A percentile compares a stretch with the other conserved stretches of the same genome.
phyloP scores from a whole-genome alignment of 2,113 vertebrate genomes.

The Tupaia chinensis region DNA sequence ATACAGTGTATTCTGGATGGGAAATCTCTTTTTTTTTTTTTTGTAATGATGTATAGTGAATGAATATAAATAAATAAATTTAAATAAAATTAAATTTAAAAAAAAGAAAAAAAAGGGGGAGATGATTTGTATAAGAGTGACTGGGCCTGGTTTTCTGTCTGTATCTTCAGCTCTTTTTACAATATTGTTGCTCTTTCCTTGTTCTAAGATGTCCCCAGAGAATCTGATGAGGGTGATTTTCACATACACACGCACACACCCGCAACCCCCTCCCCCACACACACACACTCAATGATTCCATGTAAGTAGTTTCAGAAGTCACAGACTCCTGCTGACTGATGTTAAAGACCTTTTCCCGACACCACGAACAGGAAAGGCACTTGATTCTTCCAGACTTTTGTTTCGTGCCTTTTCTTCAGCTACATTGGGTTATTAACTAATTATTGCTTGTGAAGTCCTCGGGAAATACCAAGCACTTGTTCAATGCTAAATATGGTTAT shows the following conservation, averaged over 20 bases:
- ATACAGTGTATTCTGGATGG: too few relatives aligned
- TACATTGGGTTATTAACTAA: constrained; percentile 57
- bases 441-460: constrained; percentile 51
- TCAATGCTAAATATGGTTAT: constrained; percentile 59
- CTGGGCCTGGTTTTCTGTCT: background rate
- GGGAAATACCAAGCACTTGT: constrained; percentile 57
- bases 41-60: too few relatives aligned
- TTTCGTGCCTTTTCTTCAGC: background rate
- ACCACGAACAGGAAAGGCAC: background rate
- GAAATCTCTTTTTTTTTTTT: too few relatives aligned
- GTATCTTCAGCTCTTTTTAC: background rate
- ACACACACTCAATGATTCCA: too few relatives aligned
- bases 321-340: background rate
- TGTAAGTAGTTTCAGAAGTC: background rate
- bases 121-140: background rate
- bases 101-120: background rate
- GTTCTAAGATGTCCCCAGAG: background rate
- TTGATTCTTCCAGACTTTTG: background rate
- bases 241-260: background rate
- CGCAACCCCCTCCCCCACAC: background rate
- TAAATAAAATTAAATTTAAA: too few relatives aligned
- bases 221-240: background rate
- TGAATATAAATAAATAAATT: too few relatives aligned
- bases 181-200: background rate
- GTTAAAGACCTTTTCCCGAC: background rate